Evolutionary conservation across 2,888 invertebrate genomes (phyloP), one percentile per base, ranked within the genome.

Genomic region (Abrostola tripartita): DNA sequence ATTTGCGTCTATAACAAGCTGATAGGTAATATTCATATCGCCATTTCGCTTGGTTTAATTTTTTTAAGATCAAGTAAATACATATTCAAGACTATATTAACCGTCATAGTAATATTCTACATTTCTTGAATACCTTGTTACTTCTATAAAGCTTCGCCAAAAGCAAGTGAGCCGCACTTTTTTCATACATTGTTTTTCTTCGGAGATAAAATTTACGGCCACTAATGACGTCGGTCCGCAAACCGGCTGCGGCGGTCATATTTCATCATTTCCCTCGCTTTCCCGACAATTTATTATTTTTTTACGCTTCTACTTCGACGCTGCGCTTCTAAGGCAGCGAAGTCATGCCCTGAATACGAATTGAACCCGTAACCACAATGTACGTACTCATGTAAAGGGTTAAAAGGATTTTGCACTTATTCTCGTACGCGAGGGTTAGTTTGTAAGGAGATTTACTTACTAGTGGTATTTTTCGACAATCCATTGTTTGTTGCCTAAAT

Each of bases 261-360:
- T 90, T 87, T 93, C 89, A 91, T 90, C 81, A 89, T 93, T 92
- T 90, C 88, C 85, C 79, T 84, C 85, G 86, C 86, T 90, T 90
- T 84, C 85, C 82, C 78, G 79, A 83, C 87, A 83, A 91, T 90
- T 91, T 89, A 88, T 90, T 88, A 90, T 89, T 89, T 89, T 82
- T 85, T 85, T 81, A 78, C 79, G 68, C 70, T 64, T 44, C 68
- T 61, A 72, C 71, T 72, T 63, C 80, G 74, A 65, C 79, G 70
- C 79, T 76, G 72, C 76, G 76, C 75, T 71, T 63, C 56, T 65
- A 75, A 82, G 76, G 70, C 71, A 47, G 70, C 61, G 62, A 59
- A 74, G 69, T 75, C 83, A 74, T 81, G 86, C 57, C 75, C 70
- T 82, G 87, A 85, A 86, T 87, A 81, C 72, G 76, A 84, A 86